A percentile compares a stretch with the other conserved stretches of the same genome.
Evolutionary conservation across 2,888 invertebrate species (phyloP).

Genomic region (Incurvaria masculella): DNA sequence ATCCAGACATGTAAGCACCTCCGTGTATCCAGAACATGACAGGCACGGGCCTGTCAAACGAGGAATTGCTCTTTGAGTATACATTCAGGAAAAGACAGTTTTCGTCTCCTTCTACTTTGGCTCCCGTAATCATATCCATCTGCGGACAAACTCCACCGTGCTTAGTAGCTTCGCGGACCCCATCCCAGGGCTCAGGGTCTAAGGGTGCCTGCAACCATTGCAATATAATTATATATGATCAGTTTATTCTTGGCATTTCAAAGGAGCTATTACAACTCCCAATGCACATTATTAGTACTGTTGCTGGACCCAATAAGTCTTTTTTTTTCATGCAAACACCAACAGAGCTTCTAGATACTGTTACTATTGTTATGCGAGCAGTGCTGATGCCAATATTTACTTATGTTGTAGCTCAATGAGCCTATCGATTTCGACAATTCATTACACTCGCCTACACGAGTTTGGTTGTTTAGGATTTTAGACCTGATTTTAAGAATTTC

Average conservation of each 20-base stretch:
- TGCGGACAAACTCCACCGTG: slow-evolving; percentile 37
- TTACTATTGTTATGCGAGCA: not conserved
- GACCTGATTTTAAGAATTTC: no score
- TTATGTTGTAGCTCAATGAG: not conserved
- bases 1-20: slow-evolving; percentile 35
- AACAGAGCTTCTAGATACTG: not conserved
- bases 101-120: slow-evolving; percentile 27
- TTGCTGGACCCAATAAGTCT: not conserved
- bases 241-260: not conserved
- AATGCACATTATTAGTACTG: not conserved
- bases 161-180: slow-evolving; percentile 28
- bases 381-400: not conserved
- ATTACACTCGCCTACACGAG: no score
- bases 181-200: slow-evolving; percentile 28
- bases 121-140: slow-evolving; percentile 22
- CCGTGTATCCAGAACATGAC: slow-evolving; percentile 46
- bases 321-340: not conserved
- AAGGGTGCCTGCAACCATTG: slow-evolving; percentile 27
- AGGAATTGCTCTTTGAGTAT: slow-evolving; percentile 24
- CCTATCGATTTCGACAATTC: no score
- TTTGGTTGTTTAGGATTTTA: no score
- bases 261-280: not conserved
- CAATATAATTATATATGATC: not conserved
- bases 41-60: slow-evolving; percentile 22
- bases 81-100: slow-evolving; percentile 36